Conservation (phyloP, 2,113 vertebrate genomes). For the Ciconia boyciana region DNA sequence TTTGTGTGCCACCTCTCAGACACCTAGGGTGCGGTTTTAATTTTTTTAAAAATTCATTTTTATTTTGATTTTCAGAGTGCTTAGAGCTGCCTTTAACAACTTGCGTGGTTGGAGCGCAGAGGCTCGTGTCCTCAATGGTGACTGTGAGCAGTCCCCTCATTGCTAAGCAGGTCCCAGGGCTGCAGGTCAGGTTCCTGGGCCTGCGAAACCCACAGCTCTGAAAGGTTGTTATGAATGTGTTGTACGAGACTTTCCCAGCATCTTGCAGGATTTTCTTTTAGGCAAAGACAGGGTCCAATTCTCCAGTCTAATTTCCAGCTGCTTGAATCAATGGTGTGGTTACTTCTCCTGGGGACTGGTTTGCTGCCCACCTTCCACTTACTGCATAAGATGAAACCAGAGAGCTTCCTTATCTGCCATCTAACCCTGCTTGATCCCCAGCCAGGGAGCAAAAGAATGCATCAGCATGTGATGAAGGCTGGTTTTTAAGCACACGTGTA, state of each 20-base stretch:
- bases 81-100: background rate
- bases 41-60: background rate
- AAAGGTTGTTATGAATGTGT: background rate
- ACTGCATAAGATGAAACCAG: background rate
- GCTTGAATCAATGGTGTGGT: background rate
- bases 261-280: background rate
- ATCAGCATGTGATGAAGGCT: background rate
- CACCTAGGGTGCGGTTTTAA: background rate
- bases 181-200: background rate
- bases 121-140: fast-evolving
- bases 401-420: background rate
- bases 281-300: background rate
- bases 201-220: background rate
- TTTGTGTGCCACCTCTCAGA: background rate
- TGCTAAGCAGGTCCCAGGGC: background rate
- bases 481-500: fast-evolving
- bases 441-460: background rate
- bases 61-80: background rate
- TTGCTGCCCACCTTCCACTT: background rate
- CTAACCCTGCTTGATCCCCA: background rate
- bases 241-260: background rate
- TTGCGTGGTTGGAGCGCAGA: fast-evolving
- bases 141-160: background rate
- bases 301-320: background rate
- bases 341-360: background rate